Conservation (phyloP, 2,113 vertebrate species). For the Ammodytes dubius region DNA sequence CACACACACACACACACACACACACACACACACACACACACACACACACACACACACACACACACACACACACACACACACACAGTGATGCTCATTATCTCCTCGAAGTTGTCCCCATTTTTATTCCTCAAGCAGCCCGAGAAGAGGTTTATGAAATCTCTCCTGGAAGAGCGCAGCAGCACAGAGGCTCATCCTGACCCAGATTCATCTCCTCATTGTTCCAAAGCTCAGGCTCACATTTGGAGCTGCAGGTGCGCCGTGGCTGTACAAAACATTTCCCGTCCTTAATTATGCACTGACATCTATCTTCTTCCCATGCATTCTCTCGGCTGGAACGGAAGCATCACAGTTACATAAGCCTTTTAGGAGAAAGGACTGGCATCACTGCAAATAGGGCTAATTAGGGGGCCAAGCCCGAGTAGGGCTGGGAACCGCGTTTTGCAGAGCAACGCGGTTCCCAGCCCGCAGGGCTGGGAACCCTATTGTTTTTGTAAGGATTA, state of each 20-base stretch:
- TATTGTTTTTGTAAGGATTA: too few relatives aligned
- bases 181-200: slow-evolving; percentile 68
- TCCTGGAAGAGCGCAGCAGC: slow-evolving; percentile 52
- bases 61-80: slow-evolving; percentile 21
- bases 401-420: too few relatives aligned
- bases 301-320: slow-evolving; percentile 20
- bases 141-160: slow-evolving; percentile 58
- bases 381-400: slow-evolving; percentile 2
- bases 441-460: too few relatives aligned
- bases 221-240: slow-evolving; percentile 21
- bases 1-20: too few relatives aligned
- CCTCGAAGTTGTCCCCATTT: slow-evolving; percentile 75
- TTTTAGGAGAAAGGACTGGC: slow-evolving; percentile 18
- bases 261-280: slow-evolving; percentile 47
- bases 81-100: slow-evolving; percentile 73
- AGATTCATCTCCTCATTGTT: slow-evolving; percentile 65
- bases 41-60: slow-evolving; percentile 12
- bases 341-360: slow-evolving; percentile 11
- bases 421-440: too few relatives aligned
- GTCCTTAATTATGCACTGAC: slow-evolving; percentile 11
- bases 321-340: background rate
- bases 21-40: background rate
- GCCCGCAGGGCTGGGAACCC: too few relatives aligned
- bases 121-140: slow-evolving; percentile 51
- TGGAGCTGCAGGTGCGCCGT: slow-evolving; percentile 47